Evolutionary conservation across 2,888 invertebrate genomes (phyloP), one percentile per base, ranked within the genome.

Genomic region (Macaria liturata): DNA sequence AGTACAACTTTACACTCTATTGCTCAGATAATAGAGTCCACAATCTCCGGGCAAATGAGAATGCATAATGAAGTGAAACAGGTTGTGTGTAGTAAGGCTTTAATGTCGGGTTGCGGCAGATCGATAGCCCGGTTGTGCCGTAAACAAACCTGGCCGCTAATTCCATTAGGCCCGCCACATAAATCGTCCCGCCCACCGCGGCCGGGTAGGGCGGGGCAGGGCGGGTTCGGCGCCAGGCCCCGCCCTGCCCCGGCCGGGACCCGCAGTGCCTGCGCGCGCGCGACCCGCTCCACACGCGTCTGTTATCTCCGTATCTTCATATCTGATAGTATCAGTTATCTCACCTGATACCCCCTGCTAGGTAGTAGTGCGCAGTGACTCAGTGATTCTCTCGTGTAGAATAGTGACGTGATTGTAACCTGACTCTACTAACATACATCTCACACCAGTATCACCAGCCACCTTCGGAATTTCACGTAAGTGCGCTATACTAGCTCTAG

Each of bases 81-180:
- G 20, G 20, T 2, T 20, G 20, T 20, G 20, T 20, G 20, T 20
- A 20, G 20, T 20, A 20, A 20, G 20, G 20, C 20, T 20, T 20
- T 37, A 37, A 7, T 7, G 34, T 4, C 34, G 34, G 34, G 5
- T 4, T 37, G 34, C 34, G 34, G 34, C 34, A n/a, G 64, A 65
- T 65, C 59, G 64, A 61, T 59, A 34, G 65, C 69, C 67, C 68
- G 65, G 69, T 70, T 69, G 61, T 70, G 57, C 74, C 73, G 79
- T 81, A 81, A 81, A 83, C 82, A 79, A 81, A 75, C 75, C 71
- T 72, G 72, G 75, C 74, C 76, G 74, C 78, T 84, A 83, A 84
- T 84, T 81, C 86, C 86, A 86, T 86, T 86, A 86, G 80, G 80
- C 81, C 81, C 75, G 74, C 8, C 42, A 76, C 66, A 77, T 84